Evolutionary conservation across 2,113 vertebrate species (phyloP).

Genomic region (Heptranchias perlo): DNA sequence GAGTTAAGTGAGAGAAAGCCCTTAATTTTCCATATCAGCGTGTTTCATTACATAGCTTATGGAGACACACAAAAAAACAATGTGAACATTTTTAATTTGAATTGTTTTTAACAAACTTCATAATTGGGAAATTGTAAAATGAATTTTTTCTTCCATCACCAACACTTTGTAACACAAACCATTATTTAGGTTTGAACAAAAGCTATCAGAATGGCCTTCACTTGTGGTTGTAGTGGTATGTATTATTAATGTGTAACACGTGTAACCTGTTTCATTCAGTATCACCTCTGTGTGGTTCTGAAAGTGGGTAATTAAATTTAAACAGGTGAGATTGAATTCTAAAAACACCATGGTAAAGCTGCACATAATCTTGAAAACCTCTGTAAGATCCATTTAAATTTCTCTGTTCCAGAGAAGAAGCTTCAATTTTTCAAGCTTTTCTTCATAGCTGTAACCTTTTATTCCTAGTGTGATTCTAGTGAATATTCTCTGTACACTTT

Average conservation of each 20-base stretch:
- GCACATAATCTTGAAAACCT: no score
- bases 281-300: neutral
- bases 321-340: neutral
- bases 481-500: no score
- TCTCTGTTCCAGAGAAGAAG: no score
- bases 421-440: no score
- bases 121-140: neutral
- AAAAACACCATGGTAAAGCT: neutral
- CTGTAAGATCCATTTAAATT: no score
- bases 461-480: no score
- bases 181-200: neutral
- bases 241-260: neutral
- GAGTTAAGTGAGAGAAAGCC: no score
- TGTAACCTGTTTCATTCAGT: neutral
- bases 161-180: neutral
- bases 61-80: no score
- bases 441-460: no score
- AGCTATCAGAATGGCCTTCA: neutral
- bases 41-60: no score
- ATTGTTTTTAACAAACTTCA: neutral
- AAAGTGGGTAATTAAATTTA: neutral
- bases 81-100: neutral
- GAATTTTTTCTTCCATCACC: neutral
- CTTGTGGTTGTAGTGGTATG: neutral
- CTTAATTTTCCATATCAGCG: no score